Evolutionary conservation across 2,888 invertebrate species (phyloP).

Genomic region (Dasysyrphus albostriatus): DNA sequence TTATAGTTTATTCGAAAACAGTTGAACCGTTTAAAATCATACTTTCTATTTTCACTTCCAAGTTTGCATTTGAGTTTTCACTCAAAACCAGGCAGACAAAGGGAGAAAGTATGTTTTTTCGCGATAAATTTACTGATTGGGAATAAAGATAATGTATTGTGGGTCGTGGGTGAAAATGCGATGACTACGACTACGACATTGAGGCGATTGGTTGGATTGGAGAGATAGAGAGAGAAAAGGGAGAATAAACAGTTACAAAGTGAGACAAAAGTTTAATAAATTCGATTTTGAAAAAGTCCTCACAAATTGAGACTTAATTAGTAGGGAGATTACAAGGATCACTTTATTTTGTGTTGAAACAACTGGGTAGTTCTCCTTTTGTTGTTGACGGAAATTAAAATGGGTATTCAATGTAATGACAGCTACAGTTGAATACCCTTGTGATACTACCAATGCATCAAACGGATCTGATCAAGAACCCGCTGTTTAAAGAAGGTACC

Average conservation of each 20-base stretch:
- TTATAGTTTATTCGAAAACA: neutral
- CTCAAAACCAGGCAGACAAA: neutral
- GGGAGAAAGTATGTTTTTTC: neutral
- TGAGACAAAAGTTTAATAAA: conserved; percentile 60
- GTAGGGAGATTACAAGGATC: conserved; percentile 70
- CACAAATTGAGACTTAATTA: conserved; percentile 64
- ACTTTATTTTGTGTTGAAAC: conserved; percentile 50
- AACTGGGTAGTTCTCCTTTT: conserved; percentile 69
- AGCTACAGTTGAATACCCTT: conserved; percentile 80
- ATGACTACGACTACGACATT: conserved; percentile 36
- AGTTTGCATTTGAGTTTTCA: neutral
- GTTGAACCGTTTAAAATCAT: neutral
- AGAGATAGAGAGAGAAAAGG: conserved; percentile 16
- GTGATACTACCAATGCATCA: conserved; percentile 84
- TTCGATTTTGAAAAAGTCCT: conserved; percentile 63
- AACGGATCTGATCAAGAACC: conserved; percentile 83
- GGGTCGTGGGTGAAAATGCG: conserved; percentile 17
- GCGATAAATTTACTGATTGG: neutral
- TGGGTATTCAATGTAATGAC: conserved; percentile 67
- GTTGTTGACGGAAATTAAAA: conserved; percentile 29
- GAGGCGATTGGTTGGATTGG: conserved; percentile 28
- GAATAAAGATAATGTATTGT: neutral
- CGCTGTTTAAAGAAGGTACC: conserved; percentile 84
- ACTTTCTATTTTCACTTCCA: neutral
- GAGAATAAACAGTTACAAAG: conserved; percentile 36